These are phyloP conservation scores for Corvus cornix DNA, from an alignment of 2,113 vertebrate genomes.

Conservation along the genomic window DNA sequence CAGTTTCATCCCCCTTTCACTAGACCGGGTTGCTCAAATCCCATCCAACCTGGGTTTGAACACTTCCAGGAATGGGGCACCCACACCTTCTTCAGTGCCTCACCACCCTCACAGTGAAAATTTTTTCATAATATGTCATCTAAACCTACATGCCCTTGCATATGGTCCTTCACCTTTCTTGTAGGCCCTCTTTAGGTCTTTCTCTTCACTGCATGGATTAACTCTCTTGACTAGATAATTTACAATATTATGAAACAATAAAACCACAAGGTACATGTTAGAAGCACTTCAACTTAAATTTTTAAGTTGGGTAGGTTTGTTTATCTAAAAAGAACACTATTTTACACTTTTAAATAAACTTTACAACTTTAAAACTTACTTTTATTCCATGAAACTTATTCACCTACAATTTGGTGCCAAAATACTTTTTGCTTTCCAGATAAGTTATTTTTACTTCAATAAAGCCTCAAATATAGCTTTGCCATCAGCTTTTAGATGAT, in stretches of 20 bases:
- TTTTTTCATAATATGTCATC: not conserved
- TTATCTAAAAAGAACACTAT: not conserved
- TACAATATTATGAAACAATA: not conserved
- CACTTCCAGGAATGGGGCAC: not conserved
- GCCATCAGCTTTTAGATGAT: not conserved
- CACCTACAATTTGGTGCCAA: accelerated
- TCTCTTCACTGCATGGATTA: not conserved
- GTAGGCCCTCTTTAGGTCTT: not conserved
- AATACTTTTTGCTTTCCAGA: not conserved
- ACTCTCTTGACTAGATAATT: not conserved
- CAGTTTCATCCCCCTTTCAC: not conserved
- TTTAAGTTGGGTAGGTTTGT: not conserved
- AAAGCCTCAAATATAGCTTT: not conserved
- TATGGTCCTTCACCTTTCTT: not conserved
- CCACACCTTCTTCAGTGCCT: not conserved
- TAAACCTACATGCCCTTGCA: not conserved
- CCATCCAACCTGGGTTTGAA: not conserved
- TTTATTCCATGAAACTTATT: not conserved
- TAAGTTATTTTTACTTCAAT: not conserved
- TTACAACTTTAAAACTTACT: not conserved
- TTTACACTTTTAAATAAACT: not conserved
- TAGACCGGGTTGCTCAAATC: accelerated
- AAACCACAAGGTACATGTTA: not conserved
- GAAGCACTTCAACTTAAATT: not conserved
- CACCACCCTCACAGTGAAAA: not conserved